Evolutionary conservation across 2,113 vertebrate species (phyloP), one percentile per base, ranked within the genome.

Genomic region (Irena cyanogastra): DNA sequence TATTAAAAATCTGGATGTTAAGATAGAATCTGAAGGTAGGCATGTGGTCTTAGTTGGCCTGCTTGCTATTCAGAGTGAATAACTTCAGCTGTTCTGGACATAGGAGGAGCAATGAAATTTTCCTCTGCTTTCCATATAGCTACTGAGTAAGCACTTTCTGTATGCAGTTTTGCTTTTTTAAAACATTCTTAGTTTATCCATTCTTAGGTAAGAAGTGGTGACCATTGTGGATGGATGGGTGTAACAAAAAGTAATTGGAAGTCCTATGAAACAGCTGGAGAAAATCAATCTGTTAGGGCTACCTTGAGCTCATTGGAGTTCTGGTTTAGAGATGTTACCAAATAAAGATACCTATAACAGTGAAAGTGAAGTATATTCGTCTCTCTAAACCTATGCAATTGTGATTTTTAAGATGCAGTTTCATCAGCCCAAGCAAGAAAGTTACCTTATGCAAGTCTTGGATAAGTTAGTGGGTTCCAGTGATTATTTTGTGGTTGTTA

Each of bases 1-100:
- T 74, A 28, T 1, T 72, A 22, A 53, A 57, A 85, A 53, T 41
- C 33, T 79, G 65, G 54, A 15, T 57, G 74, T 78, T 79, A 44
- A 66, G 30, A 35, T 60, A 61, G 54, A 61, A 24, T 61, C 42
- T 66, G 45, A 66, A 42, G 22, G 6, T 39, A 52, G 18, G 30
- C 16, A 9, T n/a, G 10, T 0, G 0, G 7, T 84, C 35, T 59
- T 75, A 75, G 12, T 66, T 65, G n/a, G 5, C 23, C 42, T 72
- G 45, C 39, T 80, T 0, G 0, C n/a, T 74, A 5, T 42, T n/a
- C 21, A 63, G 42, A 64, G 33, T 52, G 45, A 65, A 15, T 69
- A 8, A 68, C 31, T 85, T 79, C 10, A 42, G 27, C 19, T 41
- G 2, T 64, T 86, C 20, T 70, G 41, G 52, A 21, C 6, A 1